Base-by-base conservation (phyloP, 2,113 vertebrate genomes). In the Misgurnus mizolepis region DNA sequence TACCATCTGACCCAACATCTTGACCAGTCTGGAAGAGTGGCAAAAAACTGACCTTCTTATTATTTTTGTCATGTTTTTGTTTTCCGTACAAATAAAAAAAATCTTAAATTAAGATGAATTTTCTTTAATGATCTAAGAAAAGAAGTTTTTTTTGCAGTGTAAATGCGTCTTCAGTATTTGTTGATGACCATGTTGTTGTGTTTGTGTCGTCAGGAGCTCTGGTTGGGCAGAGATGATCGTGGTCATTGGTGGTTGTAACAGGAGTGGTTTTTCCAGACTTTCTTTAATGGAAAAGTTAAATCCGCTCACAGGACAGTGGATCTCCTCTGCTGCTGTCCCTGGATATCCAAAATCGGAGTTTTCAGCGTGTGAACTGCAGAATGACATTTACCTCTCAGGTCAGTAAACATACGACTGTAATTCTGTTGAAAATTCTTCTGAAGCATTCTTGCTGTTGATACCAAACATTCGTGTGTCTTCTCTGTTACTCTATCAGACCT, bases 341-440 rank as follows among this genome's bases (percentile, higher is more conserved):
- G 94, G 93, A 17, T 94, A 92, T 61, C 87, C 80, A 10, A 94
- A 94, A 79, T 93, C 92, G 0, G 94, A 95, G 75, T 95, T 95
- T 50, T 93, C 95, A 1, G 81, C 89, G 34, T 95, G 94, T 73
- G 85, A 91, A 0, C 85, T 95, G 61, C 93, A 93, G 75, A 95
- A 95, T 0, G 89, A 95, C n/a, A 84, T 95, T 79, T 95, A 94
- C 41, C 76, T 95, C 62, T 94, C 95, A 40, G 95, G 95, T 95
- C 27, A 34, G 27, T 34, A 34, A 34, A 34, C 27, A 1, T 34
- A 34, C 27, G 27, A 34, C 27, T 34, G 27, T 34, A 34, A 34
- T 34, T 34, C 27, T 34, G 27, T 3, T 34, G 27, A 34, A 34
- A 34, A 34, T 73, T 73, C 71, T 41, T 60, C 17, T 11, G 71